A percentile compares a stretch with the other conserved stretches of the same genome.
phyloP scores from a whole-genome alignment of 2,888 invertebrate genomes.

The Drosophila anomalata region DNA sequence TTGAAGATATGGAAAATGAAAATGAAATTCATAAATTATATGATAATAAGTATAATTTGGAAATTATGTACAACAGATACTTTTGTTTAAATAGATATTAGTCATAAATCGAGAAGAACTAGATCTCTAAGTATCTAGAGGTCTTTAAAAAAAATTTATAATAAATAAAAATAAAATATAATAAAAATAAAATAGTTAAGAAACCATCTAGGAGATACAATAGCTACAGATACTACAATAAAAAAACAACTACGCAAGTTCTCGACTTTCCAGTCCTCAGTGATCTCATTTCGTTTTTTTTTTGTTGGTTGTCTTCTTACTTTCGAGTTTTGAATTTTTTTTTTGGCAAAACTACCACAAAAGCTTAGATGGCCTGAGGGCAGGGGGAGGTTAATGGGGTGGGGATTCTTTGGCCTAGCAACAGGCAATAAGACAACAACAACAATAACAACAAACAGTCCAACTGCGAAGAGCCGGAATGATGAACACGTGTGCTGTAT shows the following conservation, averaged over 20 bases:
- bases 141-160: too few relatives aligned
- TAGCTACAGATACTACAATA: too few relatives aligned
- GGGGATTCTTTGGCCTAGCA: slow-evolving; percentile 45
- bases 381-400: slow-evolving; percentile 10
- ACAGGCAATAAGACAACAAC: slow-evolving; percentile 33
- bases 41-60: slow-evolving; percentile 61
- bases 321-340: slow-evolving; percentile 9
- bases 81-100: slow-evolving; percentile 2
- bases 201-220: too few relatives aligned
- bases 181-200: too few relatives aligned
- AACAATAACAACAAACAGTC: neutral
- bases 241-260: slow-evolving; percentile 33
- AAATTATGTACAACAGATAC: slow-evolving; percentile 59
- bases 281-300: slow-evolving; percentile 44
- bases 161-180: too few relatives aligned
- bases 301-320: slow-evolving; percentile 7
- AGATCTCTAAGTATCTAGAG: too few relatives aligned
- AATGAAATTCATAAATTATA: slow-evolving; percentile 67
- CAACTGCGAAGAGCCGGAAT: slow-evolving; percentile 7
- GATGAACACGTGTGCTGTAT: slow-evolving; percentile 44
- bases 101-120: too few relatives aligned
- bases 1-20: slow-evolving; percentile 72
- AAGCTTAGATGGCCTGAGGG: slow-evolving; percentile 29
- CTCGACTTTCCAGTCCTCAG: slow-evolving; percentile 45
- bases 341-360: slow-evolving; percentile 44